These are phyloP conservation scores for Thamnophis elegans DNA, from an alignment of 2,797 vertebrate genomes.

Conservation along the genomic window DNA sequence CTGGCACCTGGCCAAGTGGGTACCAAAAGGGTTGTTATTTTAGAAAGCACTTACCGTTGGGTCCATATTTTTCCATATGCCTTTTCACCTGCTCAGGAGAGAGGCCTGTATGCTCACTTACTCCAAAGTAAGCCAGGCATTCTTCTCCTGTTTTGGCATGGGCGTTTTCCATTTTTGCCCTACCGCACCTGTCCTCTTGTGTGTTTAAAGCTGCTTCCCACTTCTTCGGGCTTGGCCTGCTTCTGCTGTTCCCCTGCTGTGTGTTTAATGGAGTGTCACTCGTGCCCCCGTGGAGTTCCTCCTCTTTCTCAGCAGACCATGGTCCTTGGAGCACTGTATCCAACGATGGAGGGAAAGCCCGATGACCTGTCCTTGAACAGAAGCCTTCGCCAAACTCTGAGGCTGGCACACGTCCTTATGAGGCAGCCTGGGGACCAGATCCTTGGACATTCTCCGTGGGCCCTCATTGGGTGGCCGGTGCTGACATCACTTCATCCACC, in stretches of 20 bases:
- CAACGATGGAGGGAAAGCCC: conserved; percentile 44
- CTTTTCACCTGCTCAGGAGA: conserved; percentile 84
- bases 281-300: conserved; percentile 32
- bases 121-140: conserved; percentile 82
- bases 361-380: conserved; percentile 43
- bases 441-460: conserved; percentile 25
- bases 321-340: conserved; percentile 43
- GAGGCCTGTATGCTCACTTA: conserved; percentile 80
- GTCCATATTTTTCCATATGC: conserved; percentile 84
- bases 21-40: conserved; percentile 48
- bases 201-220: conserved; percentile 32
- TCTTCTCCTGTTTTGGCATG: conserved; percentile 78
- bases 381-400: conserved; percentile 58
- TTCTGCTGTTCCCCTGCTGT: conserved; percentile 53
- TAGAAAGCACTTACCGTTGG: conserved; percentile 81
- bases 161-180: conserved; percentile 82
- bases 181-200: conserved; percentile 26
- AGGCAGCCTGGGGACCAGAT: conserved; percentile 53
- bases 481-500: conserved; percentile 37
- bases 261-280: conserved; percentile 27
- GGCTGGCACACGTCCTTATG: conserved; percentile 64
- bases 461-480: conserved; percentile 29
- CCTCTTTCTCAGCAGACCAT: conserved; percentile 51
- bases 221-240: conserved; percentile 48
- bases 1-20: neutral